These are phyloP conservation scores for Oxygymnocypris stewartii DNA, from an alignment of 2,113 vertebrate species.

Conservation along the genomic window DNA sequence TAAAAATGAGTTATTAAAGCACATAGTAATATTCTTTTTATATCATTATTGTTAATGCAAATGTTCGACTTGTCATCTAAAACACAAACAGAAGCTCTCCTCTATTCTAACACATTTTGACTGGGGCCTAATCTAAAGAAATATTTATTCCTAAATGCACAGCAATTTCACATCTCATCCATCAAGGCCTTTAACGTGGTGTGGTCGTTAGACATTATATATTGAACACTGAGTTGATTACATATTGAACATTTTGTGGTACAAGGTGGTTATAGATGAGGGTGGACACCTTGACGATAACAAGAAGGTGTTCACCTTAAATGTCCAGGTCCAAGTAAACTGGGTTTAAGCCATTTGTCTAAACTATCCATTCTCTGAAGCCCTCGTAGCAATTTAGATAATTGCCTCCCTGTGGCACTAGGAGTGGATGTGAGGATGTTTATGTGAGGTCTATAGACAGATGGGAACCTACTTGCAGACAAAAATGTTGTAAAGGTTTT, in stretches of 20 bases:
- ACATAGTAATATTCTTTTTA: not conserved
- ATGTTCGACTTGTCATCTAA: not conserved
- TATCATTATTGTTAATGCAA: not conserved
- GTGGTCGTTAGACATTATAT: not conserved
- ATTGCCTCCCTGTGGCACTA: constrained; percentile 52
- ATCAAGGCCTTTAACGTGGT: constrained; percentile 4
- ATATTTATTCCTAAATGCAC: not conserved
- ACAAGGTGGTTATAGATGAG: not conserved
- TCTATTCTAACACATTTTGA: not conserved
- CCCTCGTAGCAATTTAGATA: constrained; percentile 59
- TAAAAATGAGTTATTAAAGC: not conserved
- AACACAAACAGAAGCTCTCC: not conserved
- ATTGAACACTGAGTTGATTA: not conserved
- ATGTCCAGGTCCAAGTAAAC: not conserved
- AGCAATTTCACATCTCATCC: not conserved
- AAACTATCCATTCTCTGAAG: constrained; percentile 43
- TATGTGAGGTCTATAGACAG: not conserved
- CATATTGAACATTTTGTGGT: not conserved
- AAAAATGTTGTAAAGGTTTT: not conserved
- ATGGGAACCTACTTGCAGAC: too few species aligned
- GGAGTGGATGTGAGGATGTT: not conserved
- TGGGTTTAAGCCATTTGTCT: constrained; percentile 24
- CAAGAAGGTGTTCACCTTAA: not conserved
- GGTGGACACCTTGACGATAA: not conserved
- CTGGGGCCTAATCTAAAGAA: not conserved